Evolutionary conservation across 1,140 invertebrate species (phyloP).

Genomic region (Apocrypta bakeri): DNA sequence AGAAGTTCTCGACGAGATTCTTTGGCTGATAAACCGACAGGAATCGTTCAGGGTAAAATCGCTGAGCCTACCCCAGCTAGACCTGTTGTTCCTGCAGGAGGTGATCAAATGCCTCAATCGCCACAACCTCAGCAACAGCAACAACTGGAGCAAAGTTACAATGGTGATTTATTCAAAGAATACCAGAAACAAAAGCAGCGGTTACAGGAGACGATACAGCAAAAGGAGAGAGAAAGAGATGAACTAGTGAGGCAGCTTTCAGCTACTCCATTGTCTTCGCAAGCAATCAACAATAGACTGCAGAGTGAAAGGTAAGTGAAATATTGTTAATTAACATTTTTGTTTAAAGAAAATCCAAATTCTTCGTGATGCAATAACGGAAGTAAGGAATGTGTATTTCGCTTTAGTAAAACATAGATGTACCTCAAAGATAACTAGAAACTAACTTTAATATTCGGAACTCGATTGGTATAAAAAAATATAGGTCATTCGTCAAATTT

Average conservation of each 20-base stretch:
- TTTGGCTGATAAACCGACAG: conserved; percentile 75
- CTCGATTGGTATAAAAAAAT: too few relatives aligned
- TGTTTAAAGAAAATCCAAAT: too few relatives aligned
- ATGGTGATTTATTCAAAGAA: conserved; percentile 82
- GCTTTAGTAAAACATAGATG: too few relatives aligned
- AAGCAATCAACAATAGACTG: conserved; percentile 71
- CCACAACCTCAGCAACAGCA: conserved; percentile 65
- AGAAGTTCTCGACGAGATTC: conserved; percentile 78
- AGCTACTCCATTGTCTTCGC: conserved; percentile 64
- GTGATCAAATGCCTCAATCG: conserved; percentile 58
- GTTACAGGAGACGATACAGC: conserved; percentile 79
- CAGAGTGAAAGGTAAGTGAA: conserved; percentile 72
- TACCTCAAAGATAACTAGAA: too few relatives aligned
- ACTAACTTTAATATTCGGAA: too few relatives aligned
- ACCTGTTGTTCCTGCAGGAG: conserved; percentile 46
- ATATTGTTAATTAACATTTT: too few relatives aligned
- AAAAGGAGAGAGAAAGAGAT: conserved; percentile 77
- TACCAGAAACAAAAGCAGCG: conserved; percentile 83
- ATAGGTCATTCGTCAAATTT: too few relatives aligned
- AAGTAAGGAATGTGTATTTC: too few relatives aligned
- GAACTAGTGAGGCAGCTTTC: conserved; percentile 76
- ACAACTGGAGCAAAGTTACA: conserved; percentile 77
- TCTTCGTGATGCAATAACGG: too few relatives aligned
- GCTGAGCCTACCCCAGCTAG: conserved; percentile 68
- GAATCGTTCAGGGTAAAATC: conserved; percentile 61